These are phyloP conservation scores for Oryzias sinensis DNA, from an alignment of 2,797 vertebrate genomes.

Conservation along the genomic window DNA sequence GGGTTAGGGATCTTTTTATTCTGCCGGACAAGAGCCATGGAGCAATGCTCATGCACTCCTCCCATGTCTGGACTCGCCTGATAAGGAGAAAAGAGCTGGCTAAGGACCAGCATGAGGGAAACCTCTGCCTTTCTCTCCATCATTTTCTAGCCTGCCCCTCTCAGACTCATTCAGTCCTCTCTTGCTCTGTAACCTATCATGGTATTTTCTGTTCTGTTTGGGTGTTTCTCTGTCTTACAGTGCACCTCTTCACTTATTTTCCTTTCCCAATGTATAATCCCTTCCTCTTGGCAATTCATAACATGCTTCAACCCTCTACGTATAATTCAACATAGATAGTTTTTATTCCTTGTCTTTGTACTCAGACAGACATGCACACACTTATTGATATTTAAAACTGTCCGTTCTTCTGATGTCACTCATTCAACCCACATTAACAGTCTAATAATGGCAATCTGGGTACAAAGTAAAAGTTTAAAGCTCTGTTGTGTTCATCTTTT, in stretches of 20 bases:
- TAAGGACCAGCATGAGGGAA: constrained; percentile 50
- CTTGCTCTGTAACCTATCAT: constrained; percentile 21
- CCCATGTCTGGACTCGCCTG: constrained; percentile 62
- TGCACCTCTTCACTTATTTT: neutral
- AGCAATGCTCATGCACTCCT: constrained; percentile 55
- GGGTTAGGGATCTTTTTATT: constrained; percentile 53
- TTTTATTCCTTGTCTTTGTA: too few relatives aligned
- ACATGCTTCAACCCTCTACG: too few relatives aligned
- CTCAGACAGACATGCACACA: too few relatives aligned
- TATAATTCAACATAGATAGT: too few relatives aligned
- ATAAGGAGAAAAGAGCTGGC: constrained; percentile 69
- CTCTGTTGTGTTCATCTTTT: too few relatives aligned
- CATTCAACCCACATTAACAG: too few relatives aligned
- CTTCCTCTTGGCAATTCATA: too few relatives aligned
- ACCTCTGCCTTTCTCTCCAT: constrained; percentile 40
- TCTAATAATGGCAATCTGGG: too few relatives aligned
- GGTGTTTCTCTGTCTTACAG: constrained; percentile 4
- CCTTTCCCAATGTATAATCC: constrained; percentile 2
- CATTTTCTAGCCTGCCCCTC: constrained; percentile 21
- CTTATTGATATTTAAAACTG: too few relatives aligned
- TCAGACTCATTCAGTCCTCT: constrained; percentile 41
- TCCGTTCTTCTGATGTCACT: too few relatives aligned
- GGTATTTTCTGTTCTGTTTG: constrained; percentile 14
- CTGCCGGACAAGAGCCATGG: constrained; percentile 37
- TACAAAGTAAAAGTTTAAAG: too few relatives aligned